phyloP scores from a whole-genome alignment of 2,797 vertebrate species.

The Neosilurus hyrtlii region DNA sequence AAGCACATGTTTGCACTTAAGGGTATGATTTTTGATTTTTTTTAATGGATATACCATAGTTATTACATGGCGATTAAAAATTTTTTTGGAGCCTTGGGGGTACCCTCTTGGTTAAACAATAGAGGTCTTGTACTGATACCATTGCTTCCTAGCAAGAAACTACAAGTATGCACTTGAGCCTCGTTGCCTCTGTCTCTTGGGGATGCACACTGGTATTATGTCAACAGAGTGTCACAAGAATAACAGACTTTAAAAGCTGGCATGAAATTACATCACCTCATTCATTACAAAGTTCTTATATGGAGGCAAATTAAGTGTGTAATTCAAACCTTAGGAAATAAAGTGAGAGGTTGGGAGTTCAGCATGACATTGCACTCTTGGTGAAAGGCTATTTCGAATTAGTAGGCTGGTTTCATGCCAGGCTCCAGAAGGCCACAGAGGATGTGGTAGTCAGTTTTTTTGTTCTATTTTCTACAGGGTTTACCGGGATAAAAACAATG shows the following conservation, averaged over 20 bases:
- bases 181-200: not conserved
- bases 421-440: constrained; percentile 25
- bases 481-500: not conserved
- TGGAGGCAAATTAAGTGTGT: constrained; percentile 42
- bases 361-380: constrained; percentile 12
- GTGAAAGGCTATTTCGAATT: constrained; percentile 27
- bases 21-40: constrained; percentile 11
- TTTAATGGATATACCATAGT: not conserved
- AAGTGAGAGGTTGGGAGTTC: constrained; percentile 3
- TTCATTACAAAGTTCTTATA: constrained; percentile 33
- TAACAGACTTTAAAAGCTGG: constrained; percentile 32
- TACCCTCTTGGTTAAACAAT: constrained; percentile 31
- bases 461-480: not conserved
- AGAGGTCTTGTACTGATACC: constrained; percentile 20
- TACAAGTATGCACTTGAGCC: constrained; percentile 23
- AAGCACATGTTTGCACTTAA: not conserved
- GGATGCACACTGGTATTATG: constrained; percentile 30
- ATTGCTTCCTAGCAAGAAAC: constrained; percentile 5
- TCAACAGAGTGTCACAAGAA: constrained; percentile 32
- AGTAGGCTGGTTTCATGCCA: constrained; percentile 17
- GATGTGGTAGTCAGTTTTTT: constrained; percentile 14
- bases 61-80: constrained; percentile 37
- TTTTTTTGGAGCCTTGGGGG: not conserved
- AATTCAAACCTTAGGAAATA: constrained; percentile 33
- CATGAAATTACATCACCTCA: constrained; percentile 42